A percentile compares a stretch with the other conserved stretches of the same genome.
Evolutionary conservation across 2,888 invertebrate species (phyloP).

Genomic region (Osmoderma eremita): DNA sequence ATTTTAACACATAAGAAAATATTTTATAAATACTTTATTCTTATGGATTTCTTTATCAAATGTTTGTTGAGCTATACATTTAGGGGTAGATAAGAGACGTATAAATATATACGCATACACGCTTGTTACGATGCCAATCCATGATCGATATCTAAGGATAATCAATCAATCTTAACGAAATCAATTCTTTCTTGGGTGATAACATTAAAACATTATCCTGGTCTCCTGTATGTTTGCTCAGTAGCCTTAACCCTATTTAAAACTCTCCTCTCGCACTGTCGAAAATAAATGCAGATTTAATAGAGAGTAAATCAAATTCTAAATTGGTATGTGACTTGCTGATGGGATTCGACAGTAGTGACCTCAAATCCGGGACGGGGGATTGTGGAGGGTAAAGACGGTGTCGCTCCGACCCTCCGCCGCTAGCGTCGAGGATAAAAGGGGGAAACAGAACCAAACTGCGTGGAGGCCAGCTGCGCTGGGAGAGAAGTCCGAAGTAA

Average conservation of each 20-base stretch:
- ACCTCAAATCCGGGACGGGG: constrained; percentile 62
- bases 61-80: too few relatives aligned
- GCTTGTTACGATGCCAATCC: too few relatives aligned
- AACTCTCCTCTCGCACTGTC: constrained; percentile 7
- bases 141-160: not conserved
- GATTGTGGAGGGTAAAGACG: constrained; percentile 42
- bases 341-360: constrained; percentile 64
- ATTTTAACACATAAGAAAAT: too few relatives aligned
- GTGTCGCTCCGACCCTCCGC: constrained; percentile 45
- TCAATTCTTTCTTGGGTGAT: constrained; percentile 4
- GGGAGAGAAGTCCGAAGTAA: constrained; percentile 28
- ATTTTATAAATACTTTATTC: too few relatives aligned
- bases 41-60: too few relatives aligned
- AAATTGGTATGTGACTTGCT: constrained; percentile 62
- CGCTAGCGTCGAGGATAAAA: constrained; percentile 42
- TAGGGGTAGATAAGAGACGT: too few relatives aligned
- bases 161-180: constrained; percentile 18
- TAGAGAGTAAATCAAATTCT: constrained; percentile 58
- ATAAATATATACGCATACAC: too few relatives aligned
- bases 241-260: constrained; percentile 19
- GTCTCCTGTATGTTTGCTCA: constrained; percentile 14
- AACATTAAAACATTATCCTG: constrained; percentile 1
- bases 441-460: constrained; percentile 36
- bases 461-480: not conserved
- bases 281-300: constrained; percentile 54